Evolutionary conservation across 2,888 invertebrate genomes (phyloP).

Genomic region (Drosophila falleni): DNA sequence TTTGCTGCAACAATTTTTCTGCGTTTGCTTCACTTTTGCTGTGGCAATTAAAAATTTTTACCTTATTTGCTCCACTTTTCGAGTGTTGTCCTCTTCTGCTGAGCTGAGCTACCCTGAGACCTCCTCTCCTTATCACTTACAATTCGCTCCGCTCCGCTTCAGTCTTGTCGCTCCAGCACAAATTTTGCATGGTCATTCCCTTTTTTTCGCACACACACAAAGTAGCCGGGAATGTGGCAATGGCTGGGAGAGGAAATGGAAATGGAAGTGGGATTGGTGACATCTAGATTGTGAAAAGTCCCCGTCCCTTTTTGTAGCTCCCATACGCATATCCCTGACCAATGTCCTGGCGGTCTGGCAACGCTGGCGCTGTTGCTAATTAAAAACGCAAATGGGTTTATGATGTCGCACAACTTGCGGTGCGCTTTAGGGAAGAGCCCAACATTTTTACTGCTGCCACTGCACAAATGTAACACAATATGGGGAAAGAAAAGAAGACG

Average conservation of each 20-base stretch:
- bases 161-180: constrained; percentile 46
- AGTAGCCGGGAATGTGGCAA: constrained; percentile 11
- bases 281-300: constrained; percentile 55
- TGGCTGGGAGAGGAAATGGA: background rate
- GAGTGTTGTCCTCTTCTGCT: constrained; percentile 28
- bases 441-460: constrained; percentile 71
- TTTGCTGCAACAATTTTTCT: constrained; percentile 46
- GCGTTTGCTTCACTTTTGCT: constrained; percentile 48
- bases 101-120: background rate
- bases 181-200: constrained; percentile 77
- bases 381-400: constrained; percentile 82
- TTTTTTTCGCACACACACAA: constrained; percentile 34
- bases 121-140: constrained; percentile 39
- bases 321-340: constrained; percentile 55
- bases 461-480: constrained; percentile 72
- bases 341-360: constrained; percentile 51
- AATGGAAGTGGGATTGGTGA: constrained; percentile 32
- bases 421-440: constrained; percentile 31
- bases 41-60: constrained; percentile 78
- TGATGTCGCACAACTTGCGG: constrained; percentile 81
- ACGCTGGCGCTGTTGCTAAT: constrained; percentile 77
- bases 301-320: background rate
- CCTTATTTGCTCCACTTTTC: constrained; percentile 76
- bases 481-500: constrained; percentile 20
- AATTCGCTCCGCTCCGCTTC: constrained; percentile 38